Conservation (phyloP, 2,113 vertebrate species). For the Steatornis caripensis region DNA sequence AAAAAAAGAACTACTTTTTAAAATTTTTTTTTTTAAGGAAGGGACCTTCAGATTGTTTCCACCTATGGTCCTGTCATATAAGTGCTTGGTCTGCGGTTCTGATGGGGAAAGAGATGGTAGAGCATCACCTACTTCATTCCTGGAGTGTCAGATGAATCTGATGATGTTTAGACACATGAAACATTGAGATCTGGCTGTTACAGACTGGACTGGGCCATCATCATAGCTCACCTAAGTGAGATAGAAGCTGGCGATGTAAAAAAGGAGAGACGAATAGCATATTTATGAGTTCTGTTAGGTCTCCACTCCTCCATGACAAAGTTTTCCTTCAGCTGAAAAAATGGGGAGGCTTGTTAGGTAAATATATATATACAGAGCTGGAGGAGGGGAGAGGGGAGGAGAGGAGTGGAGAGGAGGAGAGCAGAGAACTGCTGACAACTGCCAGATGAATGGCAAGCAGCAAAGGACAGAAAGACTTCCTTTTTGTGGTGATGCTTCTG, state of each 20-base stretch:
- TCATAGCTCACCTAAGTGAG: neutral
- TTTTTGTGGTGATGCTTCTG: neutral
- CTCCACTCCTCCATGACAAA: neutral
- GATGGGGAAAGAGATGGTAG: neutral
- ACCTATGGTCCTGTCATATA: neutral
- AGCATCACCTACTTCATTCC: neutral
- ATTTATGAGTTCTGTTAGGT: neutral
- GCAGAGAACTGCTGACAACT: neutral
- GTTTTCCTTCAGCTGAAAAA: neutral
- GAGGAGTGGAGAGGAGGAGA: neutral
- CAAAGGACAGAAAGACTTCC: neutral
- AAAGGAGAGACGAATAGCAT: neutral
- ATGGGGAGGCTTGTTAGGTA: neutral
- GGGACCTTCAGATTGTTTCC: neutral
- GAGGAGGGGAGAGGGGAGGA: neutral
- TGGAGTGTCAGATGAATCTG: neutral
- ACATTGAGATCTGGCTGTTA: neutral
- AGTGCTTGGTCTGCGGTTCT: neutral
- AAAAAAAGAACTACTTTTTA: neutral
- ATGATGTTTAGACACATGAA: neutral
- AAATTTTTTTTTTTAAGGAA: neutral
- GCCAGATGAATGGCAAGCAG: neutral
- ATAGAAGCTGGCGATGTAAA: neutral
- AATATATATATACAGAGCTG: neutral
- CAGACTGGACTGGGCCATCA: neutral